phyloP scores from a whole-genome alignment of 2,888 invertebrate species.

The Lepeophtheirus nordmannii region DNA sequence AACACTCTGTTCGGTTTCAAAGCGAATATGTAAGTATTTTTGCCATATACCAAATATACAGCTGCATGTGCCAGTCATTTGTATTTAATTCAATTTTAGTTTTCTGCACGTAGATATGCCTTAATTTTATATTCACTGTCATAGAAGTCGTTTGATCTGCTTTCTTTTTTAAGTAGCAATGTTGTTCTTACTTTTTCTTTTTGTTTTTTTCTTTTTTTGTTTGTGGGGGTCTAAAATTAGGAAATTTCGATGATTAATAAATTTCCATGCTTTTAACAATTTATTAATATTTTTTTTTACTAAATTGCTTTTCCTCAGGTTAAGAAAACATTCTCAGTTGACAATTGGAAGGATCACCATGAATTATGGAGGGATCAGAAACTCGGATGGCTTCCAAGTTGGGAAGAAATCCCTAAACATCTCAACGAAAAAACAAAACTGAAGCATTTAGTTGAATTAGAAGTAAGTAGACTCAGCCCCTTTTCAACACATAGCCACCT shows the following conservation, averaged over 20 bases:
- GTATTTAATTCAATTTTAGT: too few relatives aligned
- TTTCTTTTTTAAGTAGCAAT: neutral
- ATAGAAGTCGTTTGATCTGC: neutral
- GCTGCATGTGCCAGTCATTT: too few relatives aligned
- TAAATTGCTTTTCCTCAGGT: slow-evolving; percentile 35
- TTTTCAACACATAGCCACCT: neutral
- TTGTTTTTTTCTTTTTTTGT: neutral
- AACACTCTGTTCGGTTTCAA: slow-evolving; percentile 14
- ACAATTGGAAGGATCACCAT: slow-evolving; percentile 34
- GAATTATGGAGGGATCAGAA: slow-evolving; percentile 36
- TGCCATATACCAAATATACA: too few relatives aligned
- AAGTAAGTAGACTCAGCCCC: slow-evolving; percentile 6
- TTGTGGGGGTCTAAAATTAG: slow-evolving; percentile 5
- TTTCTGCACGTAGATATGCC: too few relatives aligned
- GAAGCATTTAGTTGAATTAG: slow-evolving; percentile 7
- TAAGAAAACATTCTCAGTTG: slow-evolving; percentile 36
- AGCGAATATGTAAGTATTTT: slow-evolving; percentile 17
- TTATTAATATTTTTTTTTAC: neutral
- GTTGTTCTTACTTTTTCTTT: neutral
- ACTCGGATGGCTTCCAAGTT: slow-evolving; percentile 41
- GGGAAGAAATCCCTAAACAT: slow-evolving; percentile 35
- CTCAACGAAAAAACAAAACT: slow-evolving; percentile 11
- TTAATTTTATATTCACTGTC: neutral
- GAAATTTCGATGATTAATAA: slow-evolving; percentile 10
- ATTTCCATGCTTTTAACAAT: neutral